Conservation (phyloP, 1,140 invertebrate species). For the Pseudachorutes palmiensis region DNA sequence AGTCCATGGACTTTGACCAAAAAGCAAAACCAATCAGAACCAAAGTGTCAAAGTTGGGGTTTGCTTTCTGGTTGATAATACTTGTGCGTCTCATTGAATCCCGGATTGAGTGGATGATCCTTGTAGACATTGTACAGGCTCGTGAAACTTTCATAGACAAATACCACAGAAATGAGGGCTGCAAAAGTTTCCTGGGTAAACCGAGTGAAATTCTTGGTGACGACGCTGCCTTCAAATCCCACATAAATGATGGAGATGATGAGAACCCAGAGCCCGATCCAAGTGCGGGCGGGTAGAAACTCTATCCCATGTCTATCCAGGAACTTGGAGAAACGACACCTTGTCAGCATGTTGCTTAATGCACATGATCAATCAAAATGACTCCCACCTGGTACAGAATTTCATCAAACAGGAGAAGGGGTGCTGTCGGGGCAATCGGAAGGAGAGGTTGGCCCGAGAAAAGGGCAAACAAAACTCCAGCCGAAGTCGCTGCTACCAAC, state of each 20-base stretch:
- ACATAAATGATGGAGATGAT: constrained; percentile 73
- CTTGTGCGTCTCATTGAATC: constrained; percentile 49
- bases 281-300: constrained; percentile 77
- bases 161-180: constrained; percentile 83
- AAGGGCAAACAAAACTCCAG: constrained; percentile 10
- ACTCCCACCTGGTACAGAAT: constrained; percentile 58
- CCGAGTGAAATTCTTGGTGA: constrained; percentile 81
- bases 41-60: too few relatives aligned
- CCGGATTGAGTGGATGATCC: constrained; percentile 47
- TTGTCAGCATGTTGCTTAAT: too few relatives aligned
- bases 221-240: constrained; percentile 80
- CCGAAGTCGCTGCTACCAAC: constrained; percentile 58
- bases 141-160: constrained; percentile 77
- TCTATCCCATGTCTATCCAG: constrained; percentile 66
- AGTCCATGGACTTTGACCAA: too few relatives aligned
- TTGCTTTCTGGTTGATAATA: constrained; percentile 39
- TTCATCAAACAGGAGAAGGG: constrained; percentile 86
- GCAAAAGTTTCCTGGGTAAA: constrained; percentile 97
- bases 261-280: constrained; percentile 83
- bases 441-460: constrained; percentile 44
- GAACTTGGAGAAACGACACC: constrained; percentile 55
- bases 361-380: too few relatives aligned
- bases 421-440: constrained; percentile 86
- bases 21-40: too few relatives aligned
- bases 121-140: constrained; percentile 51